Base-by-base conservation (phyloP, 1,140 invertebrate genomes). In the Platyura marginata region DNA sequence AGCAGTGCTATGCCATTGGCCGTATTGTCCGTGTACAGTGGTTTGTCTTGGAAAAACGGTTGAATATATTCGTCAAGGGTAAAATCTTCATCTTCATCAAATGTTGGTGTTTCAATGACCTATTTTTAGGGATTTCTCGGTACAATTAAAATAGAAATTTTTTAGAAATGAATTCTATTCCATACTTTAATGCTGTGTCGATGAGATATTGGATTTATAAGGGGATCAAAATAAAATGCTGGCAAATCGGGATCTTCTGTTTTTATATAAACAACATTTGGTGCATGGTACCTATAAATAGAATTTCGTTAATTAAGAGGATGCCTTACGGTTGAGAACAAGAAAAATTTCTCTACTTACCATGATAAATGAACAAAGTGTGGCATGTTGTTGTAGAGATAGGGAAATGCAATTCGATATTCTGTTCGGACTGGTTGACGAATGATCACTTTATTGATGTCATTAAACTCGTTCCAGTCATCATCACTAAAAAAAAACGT, bases 391-490 rank as follows among this genome's bases (percentile, higher is more conserved):
- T 99, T 99, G 64, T 98, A 99, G 41, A 99, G 68, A 63, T 97
- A 99, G 2, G 96, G 95, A 67, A 99, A 99, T 3, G 95, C 95
- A 59, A 99, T 99, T 46, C 95, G 75, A 62, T 98, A 99, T 66
- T 99, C 96, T 5, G 96, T 99, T 45, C 96, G 74, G 48, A 99
- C 90, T 21, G 94, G 94, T 57, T 98, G 94, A 21, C 96, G 68
- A 53, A 99, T 98, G 44, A 99, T 99, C 49, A 99, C 97, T 63
- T 99, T 99, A 57, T 99, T 98, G 41, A 99, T 99, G 58, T 99
- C 96, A 69, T 99, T 99, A 55, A 99, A 99, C 65, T 99, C 96
- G 69, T 99, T 99, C 96, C 96, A 99, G 65, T 99, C 96, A 71
- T 99, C 96, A 70, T 99, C 96, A 11, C 85, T 84, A 50, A 29